Conservation (phyloP, 2,888 invertebrate genomes). For the Elegia similella region DNA sequence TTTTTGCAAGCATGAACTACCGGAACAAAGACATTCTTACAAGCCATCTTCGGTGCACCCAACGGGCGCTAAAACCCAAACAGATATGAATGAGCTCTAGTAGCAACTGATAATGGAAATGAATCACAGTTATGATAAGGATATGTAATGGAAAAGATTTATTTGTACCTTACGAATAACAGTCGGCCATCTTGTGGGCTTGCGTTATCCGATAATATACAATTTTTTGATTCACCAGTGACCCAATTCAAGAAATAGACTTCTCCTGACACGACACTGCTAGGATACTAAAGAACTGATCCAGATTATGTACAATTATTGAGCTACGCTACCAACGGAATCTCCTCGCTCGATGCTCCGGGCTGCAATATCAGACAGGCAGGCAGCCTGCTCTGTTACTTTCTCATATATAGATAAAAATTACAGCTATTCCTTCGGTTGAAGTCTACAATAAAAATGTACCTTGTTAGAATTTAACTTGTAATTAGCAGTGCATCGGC, state of each 20-base stretch:
- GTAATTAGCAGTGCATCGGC: slow-evolving; percentile 35
- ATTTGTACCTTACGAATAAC: slow-evolving; percentile 79
- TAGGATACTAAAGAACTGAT: slow-evolving; percentile 42
- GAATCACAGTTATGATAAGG: slow-evolving; percentile 37
- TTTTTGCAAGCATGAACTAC: slow-evolving; percentile 40
- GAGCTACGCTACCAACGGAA: slow-evolving; percentile 45
- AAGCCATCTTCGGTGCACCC: slow-evolving; percentile 23
- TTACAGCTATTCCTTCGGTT: slow-evolving; percentile 24
- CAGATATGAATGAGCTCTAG: slow-evolving; percentile 31
- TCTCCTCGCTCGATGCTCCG: slow-evolving; percentile 51
- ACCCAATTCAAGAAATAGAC: slow-evolving; percentile 46
- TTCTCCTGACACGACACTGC: slow-evolving; percentile 41
- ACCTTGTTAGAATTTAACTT: slow-evolving; percentile 47
- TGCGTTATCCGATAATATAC: slow-evolving; percentile 75
- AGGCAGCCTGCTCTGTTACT: slow-evolving; percentile 55
- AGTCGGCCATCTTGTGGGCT: slow-evolving; percentile 82
- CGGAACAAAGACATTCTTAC: slow-evolving; percentile 62
- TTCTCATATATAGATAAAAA: slow-evolving; percentile 38
- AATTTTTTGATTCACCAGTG: slow-evolving; percentile 55
- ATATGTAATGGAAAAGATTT: slow-evolving; percentile 51
- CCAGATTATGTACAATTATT: slow-evolving; percentile 44
- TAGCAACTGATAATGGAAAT: slow-evolving; percentile 27
- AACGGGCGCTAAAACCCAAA: slow-evolving; percentile 30
- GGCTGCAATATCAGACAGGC: slow-evolving; percentile 67
- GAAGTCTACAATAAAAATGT: slow-evolving; percentile 30